Percentiles rank a stretch among this genome's conserved stretches.
phyloP scores from a whole-genome alignment of 53 echinoderm and acorn worm genomes.

The Antedon mediterranea region DNA sequence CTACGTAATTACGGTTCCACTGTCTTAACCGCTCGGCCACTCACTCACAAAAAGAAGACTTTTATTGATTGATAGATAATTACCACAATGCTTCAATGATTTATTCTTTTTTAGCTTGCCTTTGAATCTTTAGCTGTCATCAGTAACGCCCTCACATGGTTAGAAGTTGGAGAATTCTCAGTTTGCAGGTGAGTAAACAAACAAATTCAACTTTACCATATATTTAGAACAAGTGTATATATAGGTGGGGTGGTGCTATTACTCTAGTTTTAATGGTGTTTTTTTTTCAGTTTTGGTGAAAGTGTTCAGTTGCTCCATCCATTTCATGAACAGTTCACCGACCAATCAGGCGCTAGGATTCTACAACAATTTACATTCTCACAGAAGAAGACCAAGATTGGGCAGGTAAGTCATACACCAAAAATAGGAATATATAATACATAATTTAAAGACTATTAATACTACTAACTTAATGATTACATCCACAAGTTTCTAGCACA shows the following conservation, averaged over 20 bases:
- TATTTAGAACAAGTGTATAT: too few species aligned
- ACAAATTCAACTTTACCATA: background rate
- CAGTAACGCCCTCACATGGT: constrained; percentile 93
- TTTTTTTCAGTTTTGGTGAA: constrained; percentile 80
- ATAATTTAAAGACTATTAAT: too few species aligned
- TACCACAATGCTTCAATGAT: too few species aligned
- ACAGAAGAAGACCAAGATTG: constrained; percentile 92
- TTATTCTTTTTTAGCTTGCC: constrained; percentile 46
- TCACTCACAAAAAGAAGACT: too few species aligned
- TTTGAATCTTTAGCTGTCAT: constrained; percentile 95
- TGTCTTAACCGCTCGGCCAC: too few species aligned
- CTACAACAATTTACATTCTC: constrained; percentile 81
- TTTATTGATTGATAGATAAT: too few species aligned
- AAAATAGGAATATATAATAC: too few species aligned
- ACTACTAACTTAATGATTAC: too few species aligned
- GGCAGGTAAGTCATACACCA: constrained; percentile 84
- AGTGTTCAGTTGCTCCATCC: constrained; percentile 87
- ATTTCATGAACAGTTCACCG: constrained; percentile 90
- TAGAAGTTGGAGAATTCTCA: constrained; percentile 91
- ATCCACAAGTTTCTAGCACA: too few species aligned
- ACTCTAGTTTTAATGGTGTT: too few species aligned
- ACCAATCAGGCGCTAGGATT: constrained; percentile 80
- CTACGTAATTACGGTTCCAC: too few species aligned
- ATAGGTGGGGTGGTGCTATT: too few species aligned
- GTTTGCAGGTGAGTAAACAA: constrained; percentile 62